Conservation (phyloP, 2,888 invertebrate species). For the Nesidiocoris tenuis region DNA sequence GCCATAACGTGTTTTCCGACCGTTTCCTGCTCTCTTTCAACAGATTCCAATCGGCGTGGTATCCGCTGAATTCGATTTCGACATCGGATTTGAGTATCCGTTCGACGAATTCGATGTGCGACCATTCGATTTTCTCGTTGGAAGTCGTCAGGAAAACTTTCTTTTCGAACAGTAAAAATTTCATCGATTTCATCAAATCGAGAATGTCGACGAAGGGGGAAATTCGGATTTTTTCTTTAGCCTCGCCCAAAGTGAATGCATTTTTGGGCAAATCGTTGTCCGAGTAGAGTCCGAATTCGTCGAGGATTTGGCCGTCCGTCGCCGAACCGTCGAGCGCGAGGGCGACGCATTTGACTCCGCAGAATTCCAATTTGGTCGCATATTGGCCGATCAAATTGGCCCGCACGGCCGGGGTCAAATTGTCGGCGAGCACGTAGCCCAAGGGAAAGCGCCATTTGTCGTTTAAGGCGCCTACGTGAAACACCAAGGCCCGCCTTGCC, state of each 20-base stretch:
- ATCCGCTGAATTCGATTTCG: neutral
- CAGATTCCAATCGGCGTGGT: neutral
- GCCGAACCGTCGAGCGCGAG: constrained; percentile 10
- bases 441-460: constrained; percentile 23
- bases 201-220: constrained; percentile 17
- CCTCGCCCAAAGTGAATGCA: constrained; percentile 2
- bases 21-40: neutral
- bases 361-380: constrained; percentile 8
- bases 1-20: neutral
- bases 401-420: constrained; percentile 6
- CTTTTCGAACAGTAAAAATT: constrained; percentile 7
- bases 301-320: neutral
- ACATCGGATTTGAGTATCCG: neutral
- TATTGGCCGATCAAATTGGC: constrained; percentile 24
- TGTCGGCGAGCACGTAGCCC: constrained; percentile 30
- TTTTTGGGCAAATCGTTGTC: too few species aligned
- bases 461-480: constrained; percentile 28
- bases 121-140: neutral
- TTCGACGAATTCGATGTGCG: neutral
- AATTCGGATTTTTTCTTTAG: constrained; percentile 9
- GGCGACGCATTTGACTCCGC: constrained; percentile 8
- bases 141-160: neutral
- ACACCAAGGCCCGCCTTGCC: constrained; percentile 34
- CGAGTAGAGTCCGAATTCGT: constrained; percentile 4
- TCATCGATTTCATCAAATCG: neutral